Conservation (phyloP, 2,113 vertebrate species). For the Cepphus grylle region DNA sequence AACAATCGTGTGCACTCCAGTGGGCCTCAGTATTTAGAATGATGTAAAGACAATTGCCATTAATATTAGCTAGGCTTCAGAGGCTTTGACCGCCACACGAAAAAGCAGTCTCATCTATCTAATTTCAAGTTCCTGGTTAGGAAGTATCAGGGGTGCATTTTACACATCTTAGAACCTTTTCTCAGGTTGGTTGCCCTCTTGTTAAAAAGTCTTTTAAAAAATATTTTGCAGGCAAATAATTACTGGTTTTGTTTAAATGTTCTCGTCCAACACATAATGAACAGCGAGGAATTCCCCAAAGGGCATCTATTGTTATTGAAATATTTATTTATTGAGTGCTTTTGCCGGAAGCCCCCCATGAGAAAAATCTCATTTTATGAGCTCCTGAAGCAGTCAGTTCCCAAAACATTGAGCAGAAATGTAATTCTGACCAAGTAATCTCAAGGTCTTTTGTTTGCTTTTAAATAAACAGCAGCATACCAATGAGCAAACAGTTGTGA, state of each 20-base stretch:
- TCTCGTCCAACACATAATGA: background rate
- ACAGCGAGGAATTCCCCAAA: conserved; percentile 1
- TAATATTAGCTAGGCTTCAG: background rate
- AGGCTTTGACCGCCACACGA: background rate
- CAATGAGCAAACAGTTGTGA: background rate
- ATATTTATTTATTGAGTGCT: conserved; percentile 59
- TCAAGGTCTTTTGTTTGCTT: conserved; percentile 27
- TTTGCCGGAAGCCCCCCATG: conserved; percentile 32
- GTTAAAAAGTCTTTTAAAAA: background rate
- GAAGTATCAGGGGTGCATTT: background rate
- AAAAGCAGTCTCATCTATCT: background rate
- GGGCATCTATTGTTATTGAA: conserved; percentile 49
- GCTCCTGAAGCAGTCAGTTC: conserved; percentile 37
- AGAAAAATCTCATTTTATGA: conserved; percentile 55
- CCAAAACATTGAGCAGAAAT: conserved; percentile 42
- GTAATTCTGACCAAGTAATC: conserved; percentile 40
- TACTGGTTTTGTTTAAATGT: conserved; percentile 6
- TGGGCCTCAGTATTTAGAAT: background rate
- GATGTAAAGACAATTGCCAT: background rate
- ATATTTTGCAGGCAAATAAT: background rate
- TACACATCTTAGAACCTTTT: background rate
- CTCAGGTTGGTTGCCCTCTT: background rate
- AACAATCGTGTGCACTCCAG: background rate
- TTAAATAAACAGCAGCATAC: conserved; percentile 9
- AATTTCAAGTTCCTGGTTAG: background rate